Evolutionary conservation across 2,113 vertebrate genomes (phyloP), one percentile per base, ranked within the genome.

Genomic region (Patagioenas fasciata): DNA sequence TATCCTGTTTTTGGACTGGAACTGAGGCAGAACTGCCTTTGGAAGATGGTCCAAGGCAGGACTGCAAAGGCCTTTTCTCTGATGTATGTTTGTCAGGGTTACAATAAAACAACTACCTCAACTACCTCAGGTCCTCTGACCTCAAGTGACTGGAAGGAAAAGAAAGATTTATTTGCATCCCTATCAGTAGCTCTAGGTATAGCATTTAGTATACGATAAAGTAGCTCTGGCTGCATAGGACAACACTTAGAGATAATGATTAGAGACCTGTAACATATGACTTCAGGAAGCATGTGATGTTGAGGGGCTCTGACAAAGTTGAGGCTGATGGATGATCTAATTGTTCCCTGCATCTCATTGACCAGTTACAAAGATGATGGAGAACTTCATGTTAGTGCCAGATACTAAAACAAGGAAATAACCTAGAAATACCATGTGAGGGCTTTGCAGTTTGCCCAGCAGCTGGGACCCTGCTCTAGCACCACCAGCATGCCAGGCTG

Each of bases 341-440:
- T 64, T 67, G 16, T 10, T 72, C 23, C 21, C 26, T 38, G 8
- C 20, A 17, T 34, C 32, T 53, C 15, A 47, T 15, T 10, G 36
- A 40, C 34, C n/a, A 66, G 20, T 62, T 79, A 57, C 17, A 51
- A 60, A 75, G 16, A 47, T 28, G 24, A 60, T 31, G 25, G 32
- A 72, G 32, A 8, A 3, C 4, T 79, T 56, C 19, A 57, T 47
- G 12, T 21, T 38, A 50, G 25, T n/a, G 53, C 24, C 38, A 72
- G 82, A 28, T 36, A 56, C 19, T 36, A 72, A 92, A 85, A 7
- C 13, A 67, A 54, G 11, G 31, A 29, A 82, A 26, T 9, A 3
- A 3, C 6, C 54, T 78, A 26, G 38, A 67, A 18, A 14, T 34
- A 60, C 1, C 11, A 31, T 9, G 21, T 0, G 2, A 75, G 10